phyloP scores from a whole-genome alignment of 2,113 vertebrate genomes.

The Thamnaconus septentrionalis region DNA sequence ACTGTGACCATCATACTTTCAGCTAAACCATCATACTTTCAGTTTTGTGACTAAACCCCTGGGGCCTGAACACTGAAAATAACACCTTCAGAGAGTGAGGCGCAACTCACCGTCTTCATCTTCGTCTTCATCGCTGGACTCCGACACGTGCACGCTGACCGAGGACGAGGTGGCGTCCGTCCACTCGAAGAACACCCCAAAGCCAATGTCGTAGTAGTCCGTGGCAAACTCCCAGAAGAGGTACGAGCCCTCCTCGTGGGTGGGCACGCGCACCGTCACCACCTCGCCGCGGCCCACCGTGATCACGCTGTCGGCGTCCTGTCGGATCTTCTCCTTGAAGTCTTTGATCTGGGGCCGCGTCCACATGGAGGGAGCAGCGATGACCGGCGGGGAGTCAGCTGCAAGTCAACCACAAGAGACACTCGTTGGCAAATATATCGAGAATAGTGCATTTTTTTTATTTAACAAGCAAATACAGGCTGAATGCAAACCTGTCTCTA shows the following conservation, averaged over 20 bases:
- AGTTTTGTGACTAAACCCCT: too few relatives aligned
- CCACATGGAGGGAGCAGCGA: conserved; percentile 99
- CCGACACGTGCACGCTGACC: conserved; percentile 97
- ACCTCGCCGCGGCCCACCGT: conserved; percentile 98
- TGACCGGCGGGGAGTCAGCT: conserved; percentile 87
- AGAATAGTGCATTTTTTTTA: too few relatives aligned
- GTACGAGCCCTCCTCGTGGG: conserved; percentile 96
- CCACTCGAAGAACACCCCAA: conserved; percentile 99
- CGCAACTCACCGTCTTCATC: conserved; percentile 89
- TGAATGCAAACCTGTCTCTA: too few relatives aligned
- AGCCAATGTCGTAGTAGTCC: conserved; percentile 98
- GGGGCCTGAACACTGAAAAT: too few relatives aligned
- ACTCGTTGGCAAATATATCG: background rate
- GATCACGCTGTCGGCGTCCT: conserved; percentile 97
- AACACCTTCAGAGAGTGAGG: too few relatives aligned
- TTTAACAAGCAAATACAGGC: too few relatives aligned
- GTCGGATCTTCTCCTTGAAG: conserved; percentile 98
- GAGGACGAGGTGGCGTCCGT: conserved; percentile 92
- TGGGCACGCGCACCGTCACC: conserved; percentile 96
- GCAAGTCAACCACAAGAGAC: conserved; percentile 2
- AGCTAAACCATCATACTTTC: too few relatives aligned
- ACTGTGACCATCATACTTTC: too few relatives aligned
- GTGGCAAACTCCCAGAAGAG: conserved; percentile 99
- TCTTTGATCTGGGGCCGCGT: conserved; percentile 97
- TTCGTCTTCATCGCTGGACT: conserved; percentile 97